A percentile compares a stretch with the other conserved stretches of the same genome.
Conservation (phyloP, 2,797 vertebrate species). For the Brachymystax lenok region DNA sequence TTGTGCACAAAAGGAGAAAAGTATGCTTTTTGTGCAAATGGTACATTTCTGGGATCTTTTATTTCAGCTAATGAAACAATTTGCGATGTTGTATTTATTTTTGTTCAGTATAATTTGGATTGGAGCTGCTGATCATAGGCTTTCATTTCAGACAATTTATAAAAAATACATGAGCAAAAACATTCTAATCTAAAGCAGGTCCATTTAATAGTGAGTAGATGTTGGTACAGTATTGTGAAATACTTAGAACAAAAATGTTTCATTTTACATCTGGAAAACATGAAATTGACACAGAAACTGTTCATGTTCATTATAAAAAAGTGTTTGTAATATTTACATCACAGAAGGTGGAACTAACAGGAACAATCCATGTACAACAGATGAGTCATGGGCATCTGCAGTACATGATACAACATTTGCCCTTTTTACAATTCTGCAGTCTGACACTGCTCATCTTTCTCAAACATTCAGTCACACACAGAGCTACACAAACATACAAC, state of each 20-base stretch:
- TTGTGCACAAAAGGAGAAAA: no score
- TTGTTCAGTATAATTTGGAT: neutral
- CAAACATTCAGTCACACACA: neutral
- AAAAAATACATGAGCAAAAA: no score
- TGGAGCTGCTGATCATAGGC: neutral
- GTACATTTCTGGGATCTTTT: no score
- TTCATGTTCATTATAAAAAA: conserved; percentile 49
- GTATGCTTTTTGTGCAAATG: no score
- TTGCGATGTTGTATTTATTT: no score
- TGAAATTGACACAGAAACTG: neutral
- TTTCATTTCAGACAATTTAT: neutral
- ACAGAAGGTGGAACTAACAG: conserved; percentile 28
- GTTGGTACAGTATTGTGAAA: no score
- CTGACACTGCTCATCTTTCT: neutral
- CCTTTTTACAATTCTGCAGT: neutral
- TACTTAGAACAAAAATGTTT: no score
- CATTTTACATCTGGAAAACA: neutral
- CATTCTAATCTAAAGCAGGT: neutral
- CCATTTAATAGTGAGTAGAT: neutral
- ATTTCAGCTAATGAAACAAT: no score
- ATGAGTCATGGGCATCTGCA: conserved; percentile 24
- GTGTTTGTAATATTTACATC: conserved; percentile 80
- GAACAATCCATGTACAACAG: neutral
- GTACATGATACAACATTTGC: neutral
- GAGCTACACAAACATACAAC: neutral